phyloP scores from a whole-genome alignment of 2,113 vertebrate species.

The Jacana jacana region DNA sequence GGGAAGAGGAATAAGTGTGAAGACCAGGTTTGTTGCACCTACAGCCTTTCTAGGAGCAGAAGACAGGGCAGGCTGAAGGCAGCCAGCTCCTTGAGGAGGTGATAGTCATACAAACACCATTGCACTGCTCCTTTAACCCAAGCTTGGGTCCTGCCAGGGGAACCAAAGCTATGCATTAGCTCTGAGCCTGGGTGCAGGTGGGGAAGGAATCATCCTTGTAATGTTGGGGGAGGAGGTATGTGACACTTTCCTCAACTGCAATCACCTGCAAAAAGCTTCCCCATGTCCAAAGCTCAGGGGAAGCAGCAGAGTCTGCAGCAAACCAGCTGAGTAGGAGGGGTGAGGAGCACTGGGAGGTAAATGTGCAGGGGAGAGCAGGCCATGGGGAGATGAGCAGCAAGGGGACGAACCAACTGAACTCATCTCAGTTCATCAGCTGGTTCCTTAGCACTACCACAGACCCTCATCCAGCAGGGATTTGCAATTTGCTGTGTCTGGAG shows the following conservation, averaged over 20 bases:
- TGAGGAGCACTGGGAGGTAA: neutral
- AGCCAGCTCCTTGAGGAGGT: neutral
- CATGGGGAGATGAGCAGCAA: neutral
- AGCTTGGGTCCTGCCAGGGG: neutral
- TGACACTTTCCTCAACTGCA: neutral
- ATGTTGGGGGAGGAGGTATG: neutral
- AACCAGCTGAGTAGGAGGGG: neutral
- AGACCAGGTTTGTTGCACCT: neutral
- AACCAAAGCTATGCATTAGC: rapidly evolving
- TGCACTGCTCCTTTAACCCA: neutral
- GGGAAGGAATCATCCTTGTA: neutral
- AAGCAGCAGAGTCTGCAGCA: neutral
- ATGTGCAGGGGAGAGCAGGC: rapidly evolving
- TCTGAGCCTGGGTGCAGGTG: neutral
- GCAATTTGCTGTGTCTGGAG: neutral
- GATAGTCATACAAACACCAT: rapidly evolving
- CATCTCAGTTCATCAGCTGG: rapidly evolving
- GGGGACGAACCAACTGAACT: neutral
- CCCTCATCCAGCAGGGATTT: neutral
- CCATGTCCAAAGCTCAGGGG: neutral
- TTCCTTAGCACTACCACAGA: neutral
- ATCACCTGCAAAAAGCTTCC: neutral
- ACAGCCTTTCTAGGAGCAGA: neutral
- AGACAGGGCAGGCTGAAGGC: neutral
- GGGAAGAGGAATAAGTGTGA: conserved; percentile 13